A percentile compares a stretch with the other conserved stretches of the same genome.
Conservation (phyloP, 2,888 invertebrate genomes). For the Oeneis ivallda region DNA sequence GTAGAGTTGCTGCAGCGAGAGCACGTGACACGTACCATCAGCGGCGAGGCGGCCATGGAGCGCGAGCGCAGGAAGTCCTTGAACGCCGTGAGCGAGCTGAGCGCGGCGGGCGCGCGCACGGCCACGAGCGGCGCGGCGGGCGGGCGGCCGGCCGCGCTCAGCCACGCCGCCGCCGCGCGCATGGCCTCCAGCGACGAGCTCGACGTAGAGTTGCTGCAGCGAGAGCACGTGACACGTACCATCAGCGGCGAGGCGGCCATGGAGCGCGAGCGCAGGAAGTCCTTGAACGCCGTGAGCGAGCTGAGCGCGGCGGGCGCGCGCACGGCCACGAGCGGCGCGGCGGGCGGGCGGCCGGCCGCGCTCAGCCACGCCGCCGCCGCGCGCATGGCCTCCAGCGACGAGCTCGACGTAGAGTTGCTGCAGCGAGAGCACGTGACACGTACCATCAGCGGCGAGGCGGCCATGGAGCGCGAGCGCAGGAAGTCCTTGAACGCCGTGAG, state of each 20-base stretch:
- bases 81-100: slow-evolving; percentile 87
- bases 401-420: slow-evolving; percentile 28
- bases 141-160: slow-evolving; percentile 82
- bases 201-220: slow-evolving; percentile 26
- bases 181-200: slow-evolving; percentile 81
- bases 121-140: slow-evolving; percentile 59
- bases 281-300: slow-evolving; percentile 88
- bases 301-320: slow-evolving; percentile 88
- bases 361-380: slow-evolving; percentile 94
- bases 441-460: slow-evolving; percentile 87
- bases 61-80: slow-evolving; percentile 90
- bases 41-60: slow-evolving; percentile 88
- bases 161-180: slow-evolving; percentile 91
- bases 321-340: slow-evolving; percentile 67
- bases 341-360: slow-evolving; percentile 72
- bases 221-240: slow-evolving; percentile 48
- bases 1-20: slow-evolving; percentile 15
- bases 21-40: slow-evolving; percentile 72
- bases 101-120: slow-evolving; percentile 88
- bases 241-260: slow-evolving; percentile 88
- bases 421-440: slow-evolving; percentile 1
- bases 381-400: slow-evolving; percentile 84
- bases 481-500: slow-evolving; percentile 90
- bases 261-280: slow-evolving; percentile 89
- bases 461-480: slow-evolving; percentile 88